Evolutionary conservation across 2,888 invertebrate genomes (phyloP).

Genomic region (Lasioglossum zephyrum): DNA sequence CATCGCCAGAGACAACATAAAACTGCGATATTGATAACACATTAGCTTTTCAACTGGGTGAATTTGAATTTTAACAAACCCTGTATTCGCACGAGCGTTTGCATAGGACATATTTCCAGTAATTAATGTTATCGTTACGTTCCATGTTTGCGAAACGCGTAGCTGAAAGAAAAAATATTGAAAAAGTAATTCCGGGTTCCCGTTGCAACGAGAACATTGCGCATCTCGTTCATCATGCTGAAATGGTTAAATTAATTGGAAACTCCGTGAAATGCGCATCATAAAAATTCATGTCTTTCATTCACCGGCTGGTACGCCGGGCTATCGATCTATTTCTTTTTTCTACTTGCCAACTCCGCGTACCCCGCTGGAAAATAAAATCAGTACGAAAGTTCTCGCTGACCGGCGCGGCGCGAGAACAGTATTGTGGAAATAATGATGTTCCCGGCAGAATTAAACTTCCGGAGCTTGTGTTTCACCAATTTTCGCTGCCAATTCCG

Average conservation of each 20-base stretch:
- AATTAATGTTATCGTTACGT: neutral
- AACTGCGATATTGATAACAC: neutral
- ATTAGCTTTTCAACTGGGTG: too few species aligned
- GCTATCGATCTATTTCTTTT: conserved; percentile 25
- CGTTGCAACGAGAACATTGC: neutral
- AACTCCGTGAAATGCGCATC: conserved; percentile 8
- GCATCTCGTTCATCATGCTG: conserved; percentile 9
- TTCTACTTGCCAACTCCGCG: too few species aligned
- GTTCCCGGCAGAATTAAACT: neutral
- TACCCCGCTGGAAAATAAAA: conserved; percentile 30
- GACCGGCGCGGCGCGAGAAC: neutral
- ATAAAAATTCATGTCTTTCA: conserved; percentile 18
- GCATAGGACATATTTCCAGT: neutral
- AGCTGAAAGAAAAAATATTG: neutral
- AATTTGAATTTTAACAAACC: neutral
- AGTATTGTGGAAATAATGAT: conserved; percentile 28
- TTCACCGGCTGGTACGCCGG: neutral
- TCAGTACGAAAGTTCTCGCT: neutral
- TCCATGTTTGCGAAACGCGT: neutral
- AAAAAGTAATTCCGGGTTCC: neutral
- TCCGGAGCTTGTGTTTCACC: neutral
- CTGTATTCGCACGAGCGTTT: neutral
- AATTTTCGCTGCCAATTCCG: neutral
- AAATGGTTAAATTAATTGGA: conserved; percentile 44
- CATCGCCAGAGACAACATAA: neutral